phyloP scores from a whole-genome alignment of 2,888 invertebrate genomes.

The Parapristionchus giblindavisi region DNA sequence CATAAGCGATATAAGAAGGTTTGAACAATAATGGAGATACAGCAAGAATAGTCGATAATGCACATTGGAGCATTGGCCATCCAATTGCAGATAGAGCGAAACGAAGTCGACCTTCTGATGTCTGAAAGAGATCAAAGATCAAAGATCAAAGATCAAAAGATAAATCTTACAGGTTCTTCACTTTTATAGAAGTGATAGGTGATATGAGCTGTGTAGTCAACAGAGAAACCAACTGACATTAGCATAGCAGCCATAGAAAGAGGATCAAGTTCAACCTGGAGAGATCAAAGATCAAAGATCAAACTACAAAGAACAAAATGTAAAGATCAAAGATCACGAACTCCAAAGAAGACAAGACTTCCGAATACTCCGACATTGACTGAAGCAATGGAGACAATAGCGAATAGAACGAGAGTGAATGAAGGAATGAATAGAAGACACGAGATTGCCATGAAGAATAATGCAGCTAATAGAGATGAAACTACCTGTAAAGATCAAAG shows the following conservation, averaged over 20 bases:
- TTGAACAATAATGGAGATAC: conserved; percentile 29
- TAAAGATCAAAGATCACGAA: not conserved
- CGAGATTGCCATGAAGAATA: conserved; percentile 29
- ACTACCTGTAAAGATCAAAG: conserved; percentile 22
- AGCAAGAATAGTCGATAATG: conserved; percentile 24
- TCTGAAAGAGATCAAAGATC: not conserved
- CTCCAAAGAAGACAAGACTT: conserved; percentile 20
- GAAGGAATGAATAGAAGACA: conserved; percentile 32
- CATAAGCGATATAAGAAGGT: conserved; percentile 32
- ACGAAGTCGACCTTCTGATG: conserved; percentile 24
- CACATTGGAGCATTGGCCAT: conserved; percentile 34
- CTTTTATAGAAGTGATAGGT: conserved; percentile 36
- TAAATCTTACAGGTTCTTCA: conserved; percentile 22
- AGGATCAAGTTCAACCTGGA: conserved; percentile 29
- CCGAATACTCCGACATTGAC: conserved; percentile 36
- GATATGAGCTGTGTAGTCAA: conserved; percentile 34
- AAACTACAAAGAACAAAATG: not conserved
- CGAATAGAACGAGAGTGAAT: conserved; percentile 26
- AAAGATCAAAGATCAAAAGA: conserved; percentile 11
- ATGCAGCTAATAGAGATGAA: conserved; percentile 20
- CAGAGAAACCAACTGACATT: conserved; percentile 35
- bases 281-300: not conserved
- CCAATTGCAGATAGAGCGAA: conserved; percentile 34
- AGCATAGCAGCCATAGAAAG: conserved; percentile 36
- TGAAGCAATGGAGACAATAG: conserved; percentile 28